Evolutionary conservation across 2,113 vertebrate species (phyloP).

Genomic region (Oncorhynchus masou): DNA sequence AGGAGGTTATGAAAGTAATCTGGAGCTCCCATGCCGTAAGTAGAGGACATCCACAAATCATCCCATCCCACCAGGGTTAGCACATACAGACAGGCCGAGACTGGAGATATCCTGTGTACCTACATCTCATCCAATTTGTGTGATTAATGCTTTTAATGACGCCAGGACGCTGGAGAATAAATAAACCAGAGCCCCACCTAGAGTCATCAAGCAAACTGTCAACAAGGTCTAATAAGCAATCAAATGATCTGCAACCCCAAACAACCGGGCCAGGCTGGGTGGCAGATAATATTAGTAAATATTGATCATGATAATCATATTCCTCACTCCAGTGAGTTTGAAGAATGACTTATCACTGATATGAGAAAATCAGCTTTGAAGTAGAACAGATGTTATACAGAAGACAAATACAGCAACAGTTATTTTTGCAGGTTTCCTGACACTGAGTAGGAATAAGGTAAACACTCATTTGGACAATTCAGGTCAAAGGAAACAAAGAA

Average conservation of each 20-base stretch:
- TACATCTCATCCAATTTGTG: neutral
- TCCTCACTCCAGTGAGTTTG: slow-evolving; percentile 32
- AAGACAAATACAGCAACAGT: too few relatives aligned
- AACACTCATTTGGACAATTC: neutral
- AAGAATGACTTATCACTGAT: slow-evolving; percentile 10
- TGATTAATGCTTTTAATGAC: slow-evolving; percentile 73
- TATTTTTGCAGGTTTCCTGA: too few relatives aligned
- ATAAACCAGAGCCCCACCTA: slow-evolving; percentile 52
- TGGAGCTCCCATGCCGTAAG: too few relatives aligned
- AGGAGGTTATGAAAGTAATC: too few relatives aligned
- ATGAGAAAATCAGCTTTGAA: neutral
- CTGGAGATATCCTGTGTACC: neutral
- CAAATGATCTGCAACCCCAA: slow-evolving; percentile 29
- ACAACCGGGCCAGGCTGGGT: neutral
- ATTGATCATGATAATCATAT: slow-evolving; percentile 44
- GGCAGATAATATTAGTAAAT: slow-evolving; percentile 36
- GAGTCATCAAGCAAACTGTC: slow-evolving; percentile 63
- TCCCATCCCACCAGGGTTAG: too few relatives aligned
- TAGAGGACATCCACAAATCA: too few relatives aligned
- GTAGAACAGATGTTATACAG: too few relatives aligned
- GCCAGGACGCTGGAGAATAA: slow-evolving; percentile 33
- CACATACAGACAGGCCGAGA: too few relatives aligned
- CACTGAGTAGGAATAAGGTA: too few relatives aligned
- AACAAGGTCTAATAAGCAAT: slow-evolving; percentile 61
- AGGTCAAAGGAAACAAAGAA: neutral